These are phyloP conservation scores for Peromyscus californicus DNA, from an alignment of 2,113 vertebrate species.

Conservation along the genomic window DNA sequence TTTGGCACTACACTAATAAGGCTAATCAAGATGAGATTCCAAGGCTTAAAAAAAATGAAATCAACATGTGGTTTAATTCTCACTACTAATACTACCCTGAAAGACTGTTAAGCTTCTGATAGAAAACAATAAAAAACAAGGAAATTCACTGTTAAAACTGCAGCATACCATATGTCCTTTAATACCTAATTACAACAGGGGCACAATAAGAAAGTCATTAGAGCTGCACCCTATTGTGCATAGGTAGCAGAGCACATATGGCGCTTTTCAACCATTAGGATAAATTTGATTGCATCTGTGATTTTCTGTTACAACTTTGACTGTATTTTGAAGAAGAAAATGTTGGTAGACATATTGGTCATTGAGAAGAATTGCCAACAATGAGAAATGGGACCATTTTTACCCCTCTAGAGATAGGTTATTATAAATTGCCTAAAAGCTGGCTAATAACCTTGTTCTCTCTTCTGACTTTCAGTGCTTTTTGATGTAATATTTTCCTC, in stretches of 20 bases:
- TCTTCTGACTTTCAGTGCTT: slow-evolving; percentile 65
- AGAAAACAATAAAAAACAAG: slow-evolving; percentile 88
- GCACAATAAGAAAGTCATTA: slow-evolving; percentile 89
- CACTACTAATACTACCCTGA: slow-evolving; percentile 81
- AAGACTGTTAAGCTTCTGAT: slow-evolving; percentile 85
- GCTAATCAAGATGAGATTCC: slow-evolving; percentile 81
- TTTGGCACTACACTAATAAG: slow-evolving; percentile 80
- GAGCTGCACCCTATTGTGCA: slow-evolving; percentile 88
- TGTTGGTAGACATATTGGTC: slow-evolving; percentile 81
- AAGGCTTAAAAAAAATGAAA: slow-evolving; percentile 81
- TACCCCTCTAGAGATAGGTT: slow-evolving; percentile 63
- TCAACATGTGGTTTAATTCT: slow-evolving; percentile 84
- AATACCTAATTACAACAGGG: slow-evolving; percentile 89
- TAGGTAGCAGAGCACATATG: slow-evolving; percentile 89
- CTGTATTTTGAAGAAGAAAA: slow-evolving; percentile 82
- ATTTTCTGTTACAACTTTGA: slow-evolving; percentile 81
- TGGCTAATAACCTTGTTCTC: slow-evolving; percentile 72
- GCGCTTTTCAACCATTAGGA: slow-evolving; percentile 86
- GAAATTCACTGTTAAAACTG: slow-evolving; percentile 87
- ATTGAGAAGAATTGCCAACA: slow-evolving; percentile 81
- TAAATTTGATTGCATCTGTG: slow-evolving; percentile 84
- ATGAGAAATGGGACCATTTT: slow-evolving; percentile 76
- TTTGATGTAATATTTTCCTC: slow-evolving; percentile 52
- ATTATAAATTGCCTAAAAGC: slow-evolving; percentile 75
- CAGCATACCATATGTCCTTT: slow-evolving; percentile 89